These are phyloP conservation scores for Gastrophryne carolinensis DNA, from an alignment of 2,797 vertebrate genomes.

Conservation along the genomic window DNA sequence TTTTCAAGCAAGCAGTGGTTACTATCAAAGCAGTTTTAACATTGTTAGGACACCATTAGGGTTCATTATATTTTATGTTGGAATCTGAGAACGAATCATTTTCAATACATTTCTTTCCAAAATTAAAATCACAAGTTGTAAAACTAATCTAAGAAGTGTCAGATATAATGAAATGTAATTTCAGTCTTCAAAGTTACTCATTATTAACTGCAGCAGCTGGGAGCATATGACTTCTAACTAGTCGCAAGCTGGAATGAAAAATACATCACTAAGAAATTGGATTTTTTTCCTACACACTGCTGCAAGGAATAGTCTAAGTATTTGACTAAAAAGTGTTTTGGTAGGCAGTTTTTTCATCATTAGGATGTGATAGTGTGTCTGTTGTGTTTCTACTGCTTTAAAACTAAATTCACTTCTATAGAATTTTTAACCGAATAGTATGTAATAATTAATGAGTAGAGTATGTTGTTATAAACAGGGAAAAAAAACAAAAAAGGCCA, in stretches of 20 bases:
- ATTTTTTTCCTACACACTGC: slow-evolving; percentile 27
- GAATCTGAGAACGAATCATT: slow-evolving; percentile 62
- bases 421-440: too few species aligned
- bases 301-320: slow-evolving; percentile 8
- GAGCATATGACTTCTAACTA: slow-evolving; percentile 43
- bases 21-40: slow-evolving; percentile 61
- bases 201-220: slow-evolving; percentile 50
- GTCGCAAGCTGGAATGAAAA: slow-evolving; percentile 24
- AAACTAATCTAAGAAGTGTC: slow-evolving; percentile 65
- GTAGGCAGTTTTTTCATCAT: neutral
- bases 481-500: too few species aligned
- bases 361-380: neutral
- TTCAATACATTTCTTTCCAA: slow-evolving; percentile 64
- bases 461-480: too few species aligned
- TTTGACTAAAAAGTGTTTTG: neutral
- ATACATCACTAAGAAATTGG: slow-evolving; percentile 44
- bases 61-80: slow-evolving; percentile 68
- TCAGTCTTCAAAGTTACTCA: slow-evolving; percentile 56
- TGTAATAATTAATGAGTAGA: too few species aligned
- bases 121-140: slow-evolving; percentile 68
- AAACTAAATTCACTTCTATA: neutral
- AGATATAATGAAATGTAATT: slow-evolving; percentile 61
- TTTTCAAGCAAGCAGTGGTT: slow-evolving; percentile 56
- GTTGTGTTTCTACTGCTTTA: neutral
- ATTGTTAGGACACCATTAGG: slow-evolving; percentile 64